Evolutionary conservation across 2,888 invertebrate genomes (phyloP), one percentile per base, ranked within the genome.

Genomic region (Erynnis tages): DNA sequence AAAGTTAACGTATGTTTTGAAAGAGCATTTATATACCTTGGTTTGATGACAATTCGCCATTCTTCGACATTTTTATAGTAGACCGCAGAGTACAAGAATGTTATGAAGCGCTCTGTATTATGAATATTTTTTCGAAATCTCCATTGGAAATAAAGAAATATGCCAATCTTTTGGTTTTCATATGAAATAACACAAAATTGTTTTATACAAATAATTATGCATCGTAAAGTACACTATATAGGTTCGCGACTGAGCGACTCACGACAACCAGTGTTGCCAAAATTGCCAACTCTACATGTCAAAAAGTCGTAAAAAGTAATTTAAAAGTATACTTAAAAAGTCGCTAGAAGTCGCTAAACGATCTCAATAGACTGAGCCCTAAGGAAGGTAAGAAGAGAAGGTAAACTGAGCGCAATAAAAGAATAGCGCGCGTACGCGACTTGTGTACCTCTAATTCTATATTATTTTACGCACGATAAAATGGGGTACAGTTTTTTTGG

Each of bases 21-120:
- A 50, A 50, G 27, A 41, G 25, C 44, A 21, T 53, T 66, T 91
- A 21, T 53, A 66, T 91, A 85, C 91, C 90, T 86, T 91, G 91
- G 81, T 91, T 92, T 77, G 92, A 91, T 73, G 93, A 91, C 88
- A 93, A 91, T 83, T 92, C 92, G 84, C 92, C 91, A 90, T 92
- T 93, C 86, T 93, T 93, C 91, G 93, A 93, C 93, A 94, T 94
- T 91, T 83, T 86, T 73, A 60, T 55, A 55, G 58, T 59, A 57
- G 55, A 58, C 58, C 49, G 55, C 57, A 55, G 62, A 60, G 56
- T 56, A 57, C 53, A 54, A 59, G 70, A 61, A 63, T 66, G 69
- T 68, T 71, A 69, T 57, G 71, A 65, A 74, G 75, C 64, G 74
- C 71, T 78, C 78, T 75, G 72, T 73, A 76, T 72, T 66, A 69